Conservation (phyloP, 1,140 invertebrate genomes). For the Drosophila santomea region DNA sequence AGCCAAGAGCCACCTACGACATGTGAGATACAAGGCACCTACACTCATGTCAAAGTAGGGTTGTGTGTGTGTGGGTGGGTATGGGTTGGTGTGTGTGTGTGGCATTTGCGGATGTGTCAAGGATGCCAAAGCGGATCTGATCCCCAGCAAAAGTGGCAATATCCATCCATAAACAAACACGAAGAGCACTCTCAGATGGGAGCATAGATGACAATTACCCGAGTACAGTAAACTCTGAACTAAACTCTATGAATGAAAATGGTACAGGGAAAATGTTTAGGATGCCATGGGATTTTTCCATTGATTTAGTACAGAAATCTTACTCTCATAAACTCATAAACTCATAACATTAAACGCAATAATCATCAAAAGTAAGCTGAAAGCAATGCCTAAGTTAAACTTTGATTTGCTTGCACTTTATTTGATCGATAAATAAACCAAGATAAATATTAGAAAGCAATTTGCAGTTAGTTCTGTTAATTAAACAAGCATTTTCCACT, state of each 20-base stretch:
- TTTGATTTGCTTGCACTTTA: constrained; percentile 16
- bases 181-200: constrained; percentile 2
- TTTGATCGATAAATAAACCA: constrained; percentile 36
- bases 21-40: constrained; percentile 24
- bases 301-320: too few species aligned
- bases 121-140: constrained; percentile 39
- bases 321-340: neutral
- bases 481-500: constrained; percentile 37
- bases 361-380: neutral
- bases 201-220: constrained; percentile 1
- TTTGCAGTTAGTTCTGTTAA: constrained; percentile 8
- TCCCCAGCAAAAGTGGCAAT: constrained; percentile 23
- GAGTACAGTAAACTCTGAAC: constrained; percentile 3
- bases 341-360: too few species aligned
- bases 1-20: constrained; percentile 44
- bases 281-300: too few species aligned
- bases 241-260: neutral
- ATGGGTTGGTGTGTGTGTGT: neutral
- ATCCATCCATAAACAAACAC: constrained; percentile 17
- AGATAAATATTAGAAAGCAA: constrained; percentile 13
- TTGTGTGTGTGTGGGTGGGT: neutral
- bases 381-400: neutral
- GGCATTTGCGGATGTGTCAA: constrained; percentile 13
- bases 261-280: neutral
- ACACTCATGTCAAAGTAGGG: constrained; percentile 2